Evolutionary conservation across 1,140 invertebrate genomes (phyloP).

Genomic region (Lasioglossum baleicum): DNA sequence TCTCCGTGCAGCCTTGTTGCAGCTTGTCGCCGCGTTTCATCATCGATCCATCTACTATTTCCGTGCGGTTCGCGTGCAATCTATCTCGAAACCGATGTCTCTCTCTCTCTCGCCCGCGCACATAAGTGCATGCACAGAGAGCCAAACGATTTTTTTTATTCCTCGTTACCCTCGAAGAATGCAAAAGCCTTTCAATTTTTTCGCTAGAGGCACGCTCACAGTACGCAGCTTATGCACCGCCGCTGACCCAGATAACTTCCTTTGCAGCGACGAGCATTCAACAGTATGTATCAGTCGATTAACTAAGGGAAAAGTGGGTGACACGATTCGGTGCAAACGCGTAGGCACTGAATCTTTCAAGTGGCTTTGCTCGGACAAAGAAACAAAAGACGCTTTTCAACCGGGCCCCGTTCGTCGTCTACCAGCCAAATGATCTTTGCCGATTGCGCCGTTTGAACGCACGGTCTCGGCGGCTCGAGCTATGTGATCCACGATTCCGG

Average conservation of each 20-base stretch:
- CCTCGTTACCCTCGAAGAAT: neutral
- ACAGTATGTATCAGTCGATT: conserved; percentile 7
- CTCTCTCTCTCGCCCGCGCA: no score
- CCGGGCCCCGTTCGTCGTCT: no score
- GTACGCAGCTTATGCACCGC: neutral
- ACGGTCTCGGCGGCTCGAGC: no score
- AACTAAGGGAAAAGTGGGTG: neutral
- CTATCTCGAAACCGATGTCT: neutral
- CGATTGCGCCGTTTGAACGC: no score
- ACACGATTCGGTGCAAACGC: neutral
- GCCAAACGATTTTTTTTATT: neutral
- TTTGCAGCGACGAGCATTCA: neutral
- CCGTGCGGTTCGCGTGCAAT: neutral
- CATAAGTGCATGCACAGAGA: no score
- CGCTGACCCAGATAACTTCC: conserved; percentile 4
- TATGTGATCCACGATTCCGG: no score
- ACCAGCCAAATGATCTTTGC: no score
- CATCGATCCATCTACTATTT: conserved; percentile 20
- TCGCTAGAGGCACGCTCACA: neutral
- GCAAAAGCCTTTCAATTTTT: neutral
- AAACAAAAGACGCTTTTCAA: no score
- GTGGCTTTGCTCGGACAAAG: no score
- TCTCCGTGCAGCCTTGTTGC: neutral
- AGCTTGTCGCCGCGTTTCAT: neutral
- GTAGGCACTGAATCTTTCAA: no score